phyloP scores from a whole-genome alignment of 2,888 invertebrate genomes.

The Ectropis crepuscularia region DNA sequence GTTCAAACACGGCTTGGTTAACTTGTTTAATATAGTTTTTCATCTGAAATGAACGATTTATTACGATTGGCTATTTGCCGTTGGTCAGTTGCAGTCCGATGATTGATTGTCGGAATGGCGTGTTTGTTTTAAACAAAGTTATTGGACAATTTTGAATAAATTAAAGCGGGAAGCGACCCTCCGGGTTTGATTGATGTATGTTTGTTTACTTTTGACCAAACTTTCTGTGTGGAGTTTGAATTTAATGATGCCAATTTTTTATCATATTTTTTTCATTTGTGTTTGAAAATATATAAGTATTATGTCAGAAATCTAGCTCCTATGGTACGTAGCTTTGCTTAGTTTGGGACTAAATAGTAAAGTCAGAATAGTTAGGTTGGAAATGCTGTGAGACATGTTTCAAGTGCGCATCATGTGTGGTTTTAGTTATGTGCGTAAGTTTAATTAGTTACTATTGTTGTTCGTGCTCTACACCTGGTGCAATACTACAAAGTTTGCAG shows the following conservation, averaged over 20 bases:
- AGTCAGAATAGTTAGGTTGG: too few relatives aligned
- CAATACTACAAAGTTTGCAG: too few relatives aligned
- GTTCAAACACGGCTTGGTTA: conserved; percentile 3
- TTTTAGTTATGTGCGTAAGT: too few relatives aligned
- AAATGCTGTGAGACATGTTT: too few relatives aligned
- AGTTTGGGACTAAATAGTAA: too few relatives aligned
- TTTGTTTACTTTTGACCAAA: not conserved
- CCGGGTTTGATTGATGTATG: conserved; percentile 4
- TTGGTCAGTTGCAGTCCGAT: conserved; percentile 1
- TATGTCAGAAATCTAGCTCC: too few relatives aligned
- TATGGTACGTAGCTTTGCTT: too few relatives aligned
- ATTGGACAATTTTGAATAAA: conserved; percentile 2
- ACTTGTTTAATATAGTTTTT: conserved; percentile 3
- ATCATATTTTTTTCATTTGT: not conserved
- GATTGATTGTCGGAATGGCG: not conserved
- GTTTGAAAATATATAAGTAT: too few relatives aligned
- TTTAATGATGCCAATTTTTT: not conserved
- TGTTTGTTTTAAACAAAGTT: conserved; percentile 4
- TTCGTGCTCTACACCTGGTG: too few relatives aligned
- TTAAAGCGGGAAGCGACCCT: conserved; percentile 1
- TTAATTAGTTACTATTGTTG: too few relatives aligned
- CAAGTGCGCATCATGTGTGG: too few relatives aligned
- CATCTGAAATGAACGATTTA: not conserved
- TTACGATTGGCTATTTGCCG: not conserved
- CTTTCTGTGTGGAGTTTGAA: not conserved